Evolutionary conservation across 1,140 invertebrate genomes (phyloP), one percentile per base, ranked within the genome.

Genomic region (Cydia strobilella): DNA sequence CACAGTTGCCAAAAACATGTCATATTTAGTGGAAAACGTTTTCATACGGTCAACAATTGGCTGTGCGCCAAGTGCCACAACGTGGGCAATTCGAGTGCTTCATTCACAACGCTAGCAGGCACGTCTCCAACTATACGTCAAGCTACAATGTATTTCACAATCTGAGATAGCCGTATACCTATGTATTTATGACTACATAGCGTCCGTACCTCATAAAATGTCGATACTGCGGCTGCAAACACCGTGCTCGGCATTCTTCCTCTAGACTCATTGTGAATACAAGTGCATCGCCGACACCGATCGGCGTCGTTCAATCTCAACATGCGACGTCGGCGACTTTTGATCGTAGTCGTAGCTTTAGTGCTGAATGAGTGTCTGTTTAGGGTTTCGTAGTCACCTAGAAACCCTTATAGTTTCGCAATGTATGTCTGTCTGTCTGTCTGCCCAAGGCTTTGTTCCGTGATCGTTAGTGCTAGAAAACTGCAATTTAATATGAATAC

Each of bases 211-310:
- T 48, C 9, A 54, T 59, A 59, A 23, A 59, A 12, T 23, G 18
- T 23, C 54, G 54, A 59, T 59, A 51, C 48, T 59, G 54, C 9
- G 54, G 54, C 54, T 59, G 18, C 20, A 20, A 59, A 59, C 54
- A 59, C 54, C 54, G 54, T 59, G 20, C 63, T 35, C n/a, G 63
- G 27, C 63, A 31, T 27, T 65, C 23, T 31, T 23, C 25, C 63
- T 27, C 25, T 6, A 63, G 51, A n/a, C 63, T 31, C 63, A 65
- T 65, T 65, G 63, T 27, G 27, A 65, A 65, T 65, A 65, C 63
- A 65, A 65, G 63, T 65, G 63, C 63, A 65, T 65, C 63, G 63
- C 63, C 63, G 25, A 65, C 63, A 35, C 63, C 63, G 23, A 15
- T 31, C 63, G 63, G 27, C 63, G 63, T 15, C 63, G 23, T 65